These are phyloP conservation scores for Acromyrmex echinatior DNA, from an alignment of 1,140 invertebrate genomes.

Conservation along the genomic window DNA sequence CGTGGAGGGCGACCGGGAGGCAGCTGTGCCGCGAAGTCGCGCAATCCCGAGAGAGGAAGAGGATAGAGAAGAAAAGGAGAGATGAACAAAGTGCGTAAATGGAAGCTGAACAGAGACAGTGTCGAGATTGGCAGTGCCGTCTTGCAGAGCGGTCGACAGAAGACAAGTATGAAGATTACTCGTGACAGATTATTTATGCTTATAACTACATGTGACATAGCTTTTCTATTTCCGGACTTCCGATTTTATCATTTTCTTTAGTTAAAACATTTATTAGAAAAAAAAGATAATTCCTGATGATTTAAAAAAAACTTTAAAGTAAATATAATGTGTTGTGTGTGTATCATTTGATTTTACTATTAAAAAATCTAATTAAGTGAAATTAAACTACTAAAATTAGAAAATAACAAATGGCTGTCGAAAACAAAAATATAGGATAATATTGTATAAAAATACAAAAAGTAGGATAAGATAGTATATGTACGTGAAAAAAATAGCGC, in stretches of 20 bases:
- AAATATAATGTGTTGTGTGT: not conserved
- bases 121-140: conserved; percentile 5
- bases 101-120: conserved; percentile 16
- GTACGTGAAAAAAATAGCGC: too few relatives aligned
- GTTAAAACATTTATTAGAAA: conserved; percentile 2
- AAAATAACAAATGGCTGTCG: not conserved
- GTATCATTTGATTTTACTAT: not conserved
- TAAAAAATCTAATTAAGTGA: not conserved
- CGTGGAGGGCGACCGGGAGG: conserved; percentile 12
- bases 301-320: not conserved
- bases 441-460: not conserved
- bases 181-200: not conserved
- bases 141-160: not conserved
- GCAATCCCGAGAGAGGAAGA: not conserved
- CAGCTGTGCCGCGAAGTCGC: conserved; percentile 41
- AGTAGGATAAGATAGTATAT: not conserved
- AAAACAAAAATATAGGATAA: not conserved
- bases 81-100: conserved; percentile 2
- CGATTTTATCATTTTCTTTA: not conserved
- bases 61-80: not conserved
- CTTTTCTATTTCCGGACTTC: not conserved
- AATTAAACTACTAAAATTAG: too few relatives aligned
- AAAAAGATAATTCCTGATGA: not conserved
- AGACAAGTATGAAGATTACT: conserved; percentile 3
- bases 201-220: not conserved